phyloP scores from a whole-genome alignment of 2,113 vertebrate species.

The Pluvialis apricaria region DNA sequence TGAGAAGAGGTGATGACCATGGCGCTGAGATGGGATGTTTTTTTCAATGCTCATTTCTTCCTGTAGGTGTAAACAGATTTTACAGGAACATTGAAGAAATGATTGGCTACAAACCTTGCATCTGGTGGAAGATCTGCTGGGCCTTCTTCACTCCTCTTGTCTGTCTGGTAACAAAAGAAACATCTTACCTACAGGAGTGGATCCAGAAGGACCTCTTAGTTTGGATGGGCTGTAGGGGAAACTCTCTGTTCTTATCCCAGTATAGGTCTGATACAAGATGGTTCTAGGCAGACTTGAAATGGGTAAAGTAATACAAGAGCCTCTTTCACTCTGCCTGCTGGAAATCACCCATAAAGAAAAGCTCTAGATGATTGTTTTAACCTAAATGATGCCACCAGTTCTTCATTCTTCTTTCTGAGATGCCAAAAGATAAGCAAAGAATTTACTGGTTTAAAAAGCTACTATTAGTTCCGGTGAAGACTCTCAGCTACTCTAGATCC shows the following conservation, averaged over 20 bases:
- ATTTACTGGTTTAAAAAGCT: background rate
- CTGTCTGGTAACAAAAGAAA: slow-evolving; percentile 77
- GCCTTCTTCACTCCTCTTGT: slow-evolving; percentile 84
- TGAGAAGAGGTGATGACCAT: background rate
- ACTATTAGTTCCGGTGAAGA: background rate
- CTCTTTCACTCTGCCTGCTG: background rate
- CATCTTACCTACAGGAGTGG: background rate
- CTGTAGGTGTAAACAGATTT: slow-evolving; percentile 85
- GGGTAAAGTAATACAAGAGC: background rate
- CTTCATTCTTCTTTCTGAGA: background rate
- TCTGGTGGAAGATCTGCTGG: slow-evolving; percentile 92
- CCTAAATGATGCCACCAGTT: background rate
- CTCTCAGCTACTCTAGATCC: background rate
- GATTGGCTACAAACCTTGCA: slow-evolving; percentile 87
- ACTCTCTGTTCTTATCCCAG: background rate
- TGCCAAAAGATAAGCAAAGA: background rate
- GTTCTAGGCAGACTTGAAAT: background rate
- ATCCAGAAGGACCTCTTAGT: background rate
- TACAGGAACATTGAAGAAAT: slow-evolving; percentile 89
- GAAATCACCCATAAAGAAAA: background rate
- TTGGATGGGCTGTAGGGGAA: background rate
- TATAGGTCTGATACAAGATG: background rate
- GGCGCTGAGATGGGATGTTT: background rate
- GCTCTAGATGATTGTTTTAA: background rate
- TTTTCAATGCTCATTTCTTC: background rate